Evolutionary conservation across 2,113 vertebrate genomes (phyloP).

Genomic region (Chaetodon trifascialis): DNA sequence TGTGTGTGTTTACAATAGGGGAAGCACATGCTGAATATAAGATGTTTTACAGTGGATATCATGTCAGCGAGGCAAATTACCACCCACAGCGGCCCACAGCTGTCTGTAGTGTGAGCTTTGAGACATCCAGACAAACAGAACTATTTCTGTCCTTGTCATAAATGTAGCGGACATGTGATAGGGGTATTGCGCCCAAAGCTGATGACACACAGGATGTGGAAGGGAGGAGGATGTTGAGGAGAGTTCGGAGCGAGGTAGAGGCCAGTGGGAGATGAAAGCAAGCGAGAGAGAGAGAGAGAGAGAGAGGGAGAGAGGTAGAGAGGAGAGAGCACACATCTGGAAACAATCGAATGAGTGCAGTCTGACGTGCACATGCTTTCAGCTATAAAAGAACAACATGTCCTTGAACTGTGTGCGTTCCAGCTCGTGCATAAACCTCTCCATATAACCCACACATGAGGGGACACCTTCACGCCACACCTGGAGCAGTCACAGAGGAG

Average conservation of each 20-base stretch:
- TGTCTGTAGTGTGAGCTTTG: constrained; percentile 3
- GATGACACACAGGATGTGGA: constrained; percentile 49
- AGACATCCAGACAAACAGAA: constrained; percentile 38
- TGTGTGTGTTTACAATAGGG: not conserved
- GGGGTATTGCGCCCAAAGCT: constrained; percentile 3
- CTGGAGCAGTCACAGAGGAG: constrained; percentile 1
- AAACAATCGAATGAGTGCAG: constrained; percentile 73
- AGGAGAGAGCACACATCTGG: constrained; percentile 80
- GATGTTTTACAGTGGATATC: constrained; percentile 4
- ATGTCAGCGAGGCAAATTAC: not conserved
- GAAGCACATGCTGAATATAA: not conserved
- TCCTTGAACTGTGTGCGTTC: constrained; percentile 62
- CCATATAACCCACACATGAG: not conserved
- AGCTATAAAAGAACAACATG: constrained; percentile 80
- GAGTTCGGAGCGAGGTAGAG: constrained; percentile 39
- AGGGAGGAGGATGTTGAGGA: constrained; percentile 47
- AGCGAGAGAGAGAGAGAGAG: constrained; percentile 20
- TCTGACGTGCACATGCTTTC: constrained; percentile 73
- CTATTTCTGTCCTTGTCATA: constrained; percentile 37
- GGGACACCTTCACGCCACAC: constrained; percentile 12
- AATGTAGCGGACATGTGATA: constrained; percentile 33
- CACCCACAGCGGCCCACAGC: not conserved
- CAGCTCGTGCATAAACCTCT: constrained; percentile 30
- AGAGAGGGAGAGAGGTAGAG: constrained; percentile 41
- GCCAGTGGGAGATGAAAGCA: constrained; percentile 67